Evolutionary conservation across 2,888 invertebrate genomes (phyloP).

Genomic region (Dryomyza anilis): DNA sequence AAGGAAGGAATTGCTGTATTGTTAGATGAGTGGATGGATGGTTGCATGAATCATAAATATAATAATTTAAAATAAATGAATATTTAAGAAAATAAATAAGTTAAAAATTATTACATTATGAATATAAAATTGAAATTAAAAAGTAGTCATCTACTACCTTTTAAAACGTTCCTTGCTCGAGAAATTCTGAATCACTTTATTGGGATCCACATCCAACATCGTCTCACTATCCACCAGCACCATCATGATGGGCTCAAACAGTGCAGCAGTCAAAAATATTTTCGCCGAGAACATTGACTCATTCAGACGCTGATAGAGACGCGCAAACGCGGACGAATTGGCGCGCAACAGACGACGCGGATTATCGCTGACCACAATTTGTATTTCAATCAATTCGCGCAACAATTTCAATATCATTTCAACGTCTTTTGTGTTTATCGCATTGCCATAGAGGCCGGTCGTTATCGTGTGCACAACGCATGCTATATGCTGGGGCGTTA

Average conservation of each 20-base stretch:
- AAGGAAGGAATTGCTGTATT: too few relatives aligned
- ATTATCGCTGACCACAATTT: constrained; percentile 73
- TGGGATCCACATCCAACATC: constrained; percentile 90
- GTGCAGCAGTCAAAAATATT: constrained; percentile 88
- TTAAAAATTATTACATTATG: too few relatives aligned
- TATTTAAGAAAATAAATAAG: too few relatives aligned
- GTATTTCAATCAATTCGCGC: constrained; percentile 72
- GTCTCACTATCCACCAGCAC: constrained; percentile 89
- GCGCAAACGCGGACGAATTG: constrained; percentile 85
- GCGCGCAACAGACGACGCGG: constrained; percentile 78
- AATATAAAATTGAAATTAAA: too few relatives aligned
- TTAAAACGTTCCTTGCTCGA: constrained; percentile 62
- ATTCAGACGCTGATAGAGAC: constrained; percentile 84
- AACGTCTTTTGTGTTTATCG: constrained; percentile 77
- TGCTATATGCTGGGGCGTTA: constrained; percentile 53
- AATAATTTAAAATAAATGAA: too few relatives aligned
- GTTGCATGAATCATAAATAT: too few relatives aligned
- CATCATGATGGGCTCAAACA: constrained; percentile 89
- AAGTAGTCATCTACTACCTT: constrained; percentile 60
- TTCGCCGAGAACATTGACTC: constrained; percentile 91
- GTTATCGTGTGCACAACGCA: constrained; percentile 60
- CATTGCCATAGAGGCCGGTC: constrained; percentile 75
- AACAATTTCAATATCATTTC: constrained; percentile 69
- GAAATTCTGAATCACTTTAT: constrained; percentile 68
- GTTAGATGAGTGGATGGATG: too few relatives aligned